Conservation (phyloP, 1,140 invertebrate species). For the Acromyrmex heyeri region DNA sequence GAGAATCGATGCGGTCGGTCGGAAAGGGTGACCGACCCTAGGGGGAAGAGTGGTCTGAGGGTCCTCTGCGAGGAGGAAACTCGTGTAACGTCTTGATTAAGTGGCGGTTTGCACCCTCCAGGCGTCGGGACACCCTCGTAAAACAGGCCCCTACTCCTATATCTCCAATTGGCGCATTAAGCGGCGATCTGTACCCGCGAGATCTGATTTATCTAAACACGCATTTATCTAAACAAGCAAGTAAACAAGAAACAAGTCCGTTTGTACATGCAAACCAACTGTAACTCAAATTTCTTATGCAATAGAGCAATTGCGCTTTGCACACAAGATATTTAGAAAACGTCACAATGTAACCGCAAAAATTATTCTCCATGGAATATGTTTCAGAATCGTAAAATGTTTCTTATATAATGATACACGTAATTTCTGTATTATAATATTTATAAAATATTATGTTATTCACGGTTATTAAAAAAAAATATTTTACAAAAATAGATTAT, state of each 20-base stretch:
- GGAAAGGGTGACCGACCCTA: slow-evolving; percentile 57
- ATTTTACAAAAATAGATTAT: too few relatives aligned
- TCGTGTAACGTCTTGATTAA: slow-evolving; percentile 81
- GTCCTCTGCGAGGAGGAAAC: slow-evolving; percentile 71
- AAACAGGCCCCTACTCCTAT: slow-evolving; percentile 65
- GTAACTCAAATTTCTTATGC: neutral
- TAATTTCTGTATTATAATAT: neutral
- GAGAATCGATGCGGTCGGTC: slow-evolving; percentile 51
- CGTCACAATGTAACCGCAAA: neutral
- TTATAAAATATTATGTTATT: neutral
- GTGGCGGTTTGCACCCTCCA: slow-evolving; percentile 78
- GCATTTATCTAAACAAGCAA: neutral
- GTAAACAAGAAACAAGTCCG: slow-evolving; percentile 2
- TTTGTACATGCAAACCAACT: neutral
- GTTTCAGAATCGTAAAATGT: neutral
- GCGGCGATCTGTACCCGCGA: slow-evolving; percentile 44
- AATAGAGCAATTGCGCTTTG: neutral
- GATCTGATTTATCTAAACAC: slow-evolving; percentile 58
- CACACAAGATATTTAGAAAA: neutral
- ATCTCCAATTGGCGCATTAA: slow-evolving; percentile 74
- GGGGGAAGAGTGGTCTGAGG: slow-evolving; percentile 68
- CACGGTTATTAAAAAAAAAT: neutral
- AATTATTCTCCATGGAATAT: slow-evolving; percentile 2
- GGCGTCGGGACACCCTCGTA: slow-evolving; percentile 70
- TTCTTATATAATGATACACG: neutral